Evolutionary conservation across 2,888 invertebrate genomes (phyloP).

Genomic region (Macaria notata): DNA sequence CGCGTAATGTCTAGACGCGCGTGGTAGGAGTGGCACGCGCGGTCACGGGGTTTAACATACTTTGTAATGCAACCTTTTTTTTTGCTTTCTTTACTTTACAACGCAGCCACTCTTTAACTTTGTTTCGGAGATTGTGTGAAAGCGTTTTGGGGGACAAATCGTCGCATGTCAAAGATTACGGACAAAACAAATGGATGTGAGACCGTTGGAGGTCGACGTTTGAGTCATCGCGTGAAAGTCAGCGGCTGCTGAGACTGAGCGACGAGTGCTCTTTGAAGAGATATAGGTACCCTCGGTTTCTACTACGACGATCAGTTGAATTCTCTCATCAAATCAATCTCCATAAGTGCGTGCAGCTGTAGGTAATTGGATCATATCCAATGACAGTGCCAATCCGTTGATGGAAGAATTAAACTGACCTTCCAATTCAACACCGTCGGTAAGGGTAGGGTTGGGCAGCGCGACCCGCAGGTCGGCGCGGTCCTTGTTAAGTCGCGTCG

Average conservation of each 20-base stretch:
- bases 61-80: constrained; percentile 22
- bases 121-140: constrained; percentile 6
- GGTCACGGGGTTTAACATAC: constrained; percentile 42
- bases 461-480: neutral
- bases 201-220: constrained; percentile 6
- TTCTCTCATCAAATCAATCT: too few species aligned
- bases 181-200: constrained; percentile 12
- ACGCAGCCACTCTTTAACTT: constrained; percentile 1
- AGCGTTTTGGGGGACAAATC: constrained; percentile 10
- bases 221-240: constrained; percentile 9
- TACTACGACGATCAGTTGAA: too few species aligned
- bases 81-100: constrained; percentile 1
- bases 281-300: too few species aligned
- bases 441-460: too few species aligned
- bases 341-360: too few species aligned
- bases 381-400: too few species aligned
- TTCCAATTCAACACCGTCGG: too few species aligned
- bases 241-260: neutral
- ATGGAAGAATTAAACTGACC: too few species aligned
- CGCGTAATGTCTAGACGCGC: constrained; percentile 63
- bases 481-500: neutral
- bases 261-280: neutral
- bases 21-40: constrained; percentile 48
- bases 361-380: too few species aligned
- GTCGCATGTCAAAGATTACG: constrained; percentile 7